A percentile compares a stretch with the other conserved stretches of the same genome.
Conservation (phyloP, 2,113 vertebrate species). For the Canis aureus region DNA sequence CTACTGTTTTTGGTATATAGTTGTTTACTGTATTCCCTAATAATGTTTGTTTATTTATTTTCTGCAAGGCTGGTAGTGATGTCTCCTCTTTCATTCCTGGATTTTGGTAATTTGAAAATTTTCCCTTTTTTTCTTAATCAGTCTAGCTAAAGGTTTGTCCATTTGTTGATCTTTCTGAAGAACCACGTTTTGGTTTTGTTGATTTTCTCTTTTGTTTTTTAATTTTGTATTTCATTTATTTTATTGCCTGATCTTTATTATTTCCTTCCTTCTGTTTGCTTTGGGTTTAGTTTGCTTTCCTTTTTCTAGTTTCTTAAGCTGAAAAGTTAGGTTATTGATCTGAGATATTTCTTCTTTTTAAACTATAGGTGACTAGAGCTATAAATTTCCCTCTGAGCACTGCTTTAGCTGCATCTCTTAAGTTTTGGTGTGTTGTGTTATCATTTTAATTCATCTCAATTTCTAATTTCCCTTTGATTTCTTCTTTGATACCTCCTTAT, state of each 20-base stretch:
- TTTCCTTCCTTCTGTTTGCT: constrained; percentile 32
- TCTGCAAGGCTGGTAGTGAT: constrained; percentile 12
- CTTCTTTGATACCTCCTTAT: constrained; percentile 25
- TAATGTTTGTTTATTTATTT: neutral
- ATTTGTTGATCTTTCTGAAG: constrained; percentile 40
- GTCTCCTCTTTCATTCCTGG: neutral
- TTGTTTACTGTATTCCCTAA: constrained; percentile 29
- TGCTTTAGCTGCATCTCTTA: constrained; percentile 4
- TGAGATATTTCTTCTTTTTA: constrained; percentile 1
- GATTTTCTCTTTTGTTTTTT: constrained; percentile 20
- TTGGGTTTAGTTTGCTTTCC: neutral
- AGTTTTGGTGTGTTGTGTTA: constrained; percentile 3
- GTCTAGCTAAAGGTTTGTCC: constrained; percentile 3
- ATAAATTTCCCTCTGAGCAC: neutral
- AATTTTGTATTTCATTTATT: constrained; percentile 7
- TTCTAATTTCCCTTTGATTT: constrained; percentile 52
- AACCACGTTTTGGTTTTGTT: neutral
- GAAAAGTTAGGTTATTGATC: neutral
- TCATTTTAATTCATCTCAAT: constrained; percentile 52
- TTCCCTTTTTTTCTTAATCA: constrained; percentile 8
- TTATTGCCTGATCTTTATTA: neutral
- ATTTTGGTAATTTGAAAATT: constrained; percentile 35
- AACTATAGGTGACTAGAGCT: neutral
- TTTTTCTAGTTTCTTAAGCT: constrained; percentile 31
- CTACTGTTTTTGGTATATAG: neutral